Evolutionary conservation across 2,888 invertebrate species (phyloP), one percentile per base, ranked within the genome.

Genomic region (Agrypnus murinus): DNA sequence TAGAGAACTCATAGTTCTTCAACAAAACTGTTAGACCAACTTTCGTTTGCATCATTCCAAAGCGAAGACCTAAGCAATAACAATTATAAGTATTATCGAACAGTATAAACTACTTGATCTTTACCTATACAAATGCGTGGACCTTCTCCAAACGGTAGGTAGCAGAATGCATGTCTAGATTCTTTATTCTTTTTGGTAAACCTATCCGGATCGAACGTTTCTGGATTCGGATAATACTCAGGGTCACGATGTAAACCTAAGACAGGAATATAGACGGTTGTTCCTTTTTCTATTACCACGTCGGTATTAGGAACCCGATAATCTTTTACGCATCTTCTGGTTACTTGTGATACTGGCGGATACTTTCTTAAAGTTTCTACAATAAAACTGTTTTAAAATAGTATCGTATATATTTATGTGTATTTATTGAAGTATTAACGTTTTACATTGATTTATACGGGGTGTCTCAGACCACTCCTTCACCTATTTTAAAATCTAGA

Each of bases 341-440:
- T 69, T 5, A 78, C 9, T 2, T 75, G 59, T 0, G 77, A 63
- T 2, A 79, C 75, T 4, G 82, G 81, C 4, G 85, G 82, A 62
- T 81, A 81, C 55, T 79, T 75, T 15, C 84, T 74, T 15, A 84
- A 72, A 1, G 82, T 81, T 75, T 85, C 84, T 80, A 77, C 43
- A 75, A 77, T 34, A 45, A n/a, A 55, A 48, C n/a, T n/a, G n/a
- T n/a, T n/a, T n/a, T n/a, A n/a, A n/a, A n/a, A n/a, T n/a, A n/a
- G n/a, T n/a, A n/a, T n/a, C n/a, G n/a, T n/a, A n/a, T n/a, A n/a
- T n/a, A n/a, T n/a, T n/a, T n/a, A n/a, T n/a, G n/a, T n/a, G n/a
- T n/a, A n/a, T n/a, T n/a, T n/a, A n/a, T n/a, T n/a, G n/a, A n/a
- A n/a, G n/a, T n/a, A n/a, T n/a, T n/a, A n/a, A n/a, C n/a, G n/a